Percentiles rank a stretch among this genome's conserved stretches.
phyloP scores from a whole-genome alignment of 2,113 vertebrate genomes.

The Columba livia region DNA sequence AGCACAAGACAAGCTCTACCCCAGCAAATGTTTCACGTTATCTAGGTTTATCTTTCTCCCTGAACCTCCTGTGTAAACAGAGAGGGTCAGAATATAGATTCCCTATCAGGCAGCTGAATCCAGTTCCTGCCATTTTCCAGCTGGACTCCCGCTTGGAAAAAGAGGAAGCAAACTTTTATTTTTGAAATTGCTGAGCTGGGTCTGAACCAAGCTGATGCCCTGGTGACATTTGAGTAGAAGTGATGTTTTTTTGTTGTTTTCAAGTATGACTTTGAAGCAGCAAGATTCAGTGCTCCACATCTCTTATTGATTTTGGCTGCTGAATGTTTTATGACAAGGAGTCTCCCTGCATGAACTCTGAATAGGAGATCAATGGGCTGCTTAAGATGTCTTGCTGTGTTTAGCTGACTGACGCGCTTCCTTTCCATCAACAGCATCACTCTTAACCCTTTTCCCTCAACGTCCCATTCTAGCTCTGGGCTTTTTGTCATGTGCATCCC shows the following conservation, averaged over 20 bases:
- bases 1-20: not conserved
- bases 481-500: not conserved
- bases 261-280: constrained; percentile 62
- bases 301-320: constrained; percentile 71
- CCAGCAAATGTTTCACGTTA: constrained; percentile 22
- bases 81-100: constrained; percentile 46
- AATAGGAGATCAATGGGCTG: constrained; percentile 70
- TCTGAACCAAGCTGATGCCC: not conserved
- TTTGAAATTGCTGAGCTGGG: constrained; percentile 14
- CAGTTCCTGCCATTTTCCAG: constrained; percentile 18
- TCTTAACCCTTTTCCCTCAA: not conserved
- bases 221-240: constrained; percentile 44
- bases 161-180: constrained; percentile 32
- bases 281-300: constrained; percentile 53
- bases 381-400: constrained; percentile 54
- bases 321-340: constrained; percentile 77
- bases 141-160: constrained; percentile 1
- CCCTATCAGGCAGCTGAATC: constrained; percentile 2
- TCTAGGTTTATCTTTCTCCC: constrained; percentile 34
- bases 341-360: constrained; percentile 56
- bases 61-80: constrained; percentile 31
- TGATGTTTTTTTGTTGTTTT: constrained; percentile 48
- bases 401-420: constrained; percentile 8
- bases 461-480: not conserved
- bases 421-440: not conserved